Percentiles rank a stretch among this genome's conserved stretches.
Evolutionary conservation across 2,888 invertebrate genomes (phyloP).

Genomic region (Trissolcus japonicus): DNA sequence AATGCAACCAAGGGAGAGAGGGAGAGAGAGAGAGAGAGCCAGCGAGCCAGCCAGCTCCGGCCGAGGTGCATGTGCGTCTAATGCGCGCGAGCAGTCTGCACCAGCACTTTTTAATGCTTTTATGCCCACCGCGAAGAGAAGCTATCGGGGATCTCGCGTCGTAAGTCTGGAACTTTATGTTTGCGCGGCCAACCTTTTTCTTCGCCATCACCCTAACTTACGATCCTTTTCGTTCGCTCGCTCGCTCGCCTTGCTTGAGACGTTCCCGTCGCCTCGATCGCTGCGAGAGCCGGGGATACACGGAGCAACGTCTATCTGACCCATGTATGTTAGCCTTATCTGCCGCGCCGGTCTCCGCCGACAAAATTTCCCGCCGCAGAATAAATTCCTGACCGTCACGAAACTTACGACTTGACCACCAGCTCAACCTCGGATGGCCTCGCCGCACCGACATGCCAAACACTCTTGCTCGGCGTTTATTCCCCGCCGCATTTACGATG

Average conservation of each 20-base stretch:
- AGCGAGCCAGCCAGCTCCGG: too few species aligned
- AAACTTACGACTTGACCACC: constrained; percentile 60
- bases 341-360: constrained; percentile 58
- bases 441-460: constrained; percentile 56
- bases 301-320: constrained; percentile 57
- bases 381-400: constrained; percentile 63
- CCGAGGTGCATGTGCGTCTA: constrained; percentile 49
- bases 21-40: constrained; percentile 38
- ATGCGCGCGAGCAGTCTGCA: constrained; percentile 65
- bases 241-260: constrained; percentile 69
- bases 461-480: constrained; percentile 46
- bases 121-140: constrained; percentile 74
- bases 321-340: constrained; percentile 61
- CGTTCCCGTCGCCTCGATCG: constrained; percentile 71
- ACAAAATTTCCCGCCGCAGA: constrained; percentile 65
- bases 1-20: constrained; percentile 25
- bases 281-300: constrained; percentile 46
- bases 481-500: constrained; percentile 55
- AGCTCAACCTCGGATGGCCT: constrained; percentile 54
- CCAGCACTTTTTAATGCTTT: constrained; percentile 70
- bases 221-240: constrained; percentile 71
- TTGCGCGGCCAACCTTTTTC: constrained; percentile 75
- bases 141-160: constrained; percentile 76
- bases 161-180: constrained; percentile 77
- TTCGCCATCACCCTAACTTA: constrained; percentile 75